Base-by-base conservation (phyloP, 2,113 vertebrate species). In the Tragelaphus buxtoni region DNA sequence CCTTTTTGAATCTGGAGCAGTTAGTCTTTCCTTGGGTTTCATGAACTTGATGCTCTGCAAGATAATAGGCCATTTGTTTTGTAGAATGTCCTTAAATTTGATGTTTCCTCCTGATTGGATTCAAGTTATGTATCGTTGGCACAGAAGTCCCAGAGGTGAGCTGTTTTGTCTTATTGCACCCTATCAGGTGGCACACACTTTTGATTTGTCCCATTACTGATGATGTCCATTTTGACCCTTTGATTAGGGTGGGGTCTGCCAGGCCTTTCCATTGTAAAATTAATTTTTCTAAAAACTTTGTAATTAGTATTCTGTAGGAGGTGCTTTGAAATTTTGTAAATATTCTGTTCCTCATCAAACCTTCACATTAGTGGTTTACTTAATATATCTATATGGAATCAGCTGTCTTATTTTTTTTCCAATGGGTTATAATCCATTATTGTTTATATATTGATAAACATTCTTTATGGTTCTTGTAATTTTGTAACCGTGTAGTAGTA, bases 391-490 rank as follows among this genome's bases (percentile, higher is more conserved):
- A 5, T 96, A 47, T 72, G 45, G 9, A 86, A 47, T 95, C n/a
- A 30, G 4, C 9, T 94, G 63, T 86, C 69, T 9, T 77, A 1
- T 32, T 87, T 94, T 93, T 93, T 91, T 87, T 32, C 9, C 22
- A 65, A 0, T 93, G 35, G 22, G 3, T 76, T 83, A 65, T 90
- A 81, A 60, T 77, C 24, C 18, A 28, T 81, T 90, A 30, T 55
- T 94, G 0, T 94, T 94, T 95, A 91, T 95, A 91, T 88, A 87
- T 88, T 74, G 35, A 92, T 92, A 17, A 49, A 91, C 69, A 51
- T 77, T 94, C 60, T 85, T 96, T 51, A 94, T 94, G 47, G 8
- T 74, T 93, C 18, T 81, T 95, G 22, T 84, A 65, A 85, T 86
- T 96, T 96, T 91, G 2, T 65, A 86, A 79, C 55, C 69, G 0